phyloP scores from a whole-genome alignment of 2,113 vertebrate species.

The Pyxicephalus adspersus region DNA sequence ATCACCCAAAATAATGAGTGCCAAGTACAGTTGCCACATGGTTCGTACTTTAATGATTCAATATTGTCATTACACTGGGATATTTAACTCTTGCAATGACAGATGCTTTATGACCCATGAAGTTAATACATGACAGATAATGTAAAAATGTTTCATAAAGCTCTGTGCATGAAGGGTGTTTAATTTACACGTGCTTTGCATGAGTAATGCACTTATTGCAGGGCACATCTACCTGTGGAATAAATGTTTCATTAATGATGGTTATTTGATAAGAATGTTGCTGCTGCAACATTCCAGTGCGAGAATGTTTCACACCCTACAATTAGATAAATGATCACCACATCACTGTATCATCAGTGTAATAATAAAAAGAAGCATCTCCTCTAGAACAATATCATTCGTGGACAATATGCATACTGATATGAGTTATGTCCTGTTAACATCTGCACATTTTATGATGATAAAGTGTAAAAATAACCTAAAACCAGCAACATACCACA shows the following conservation, averaged over 20 bases:
- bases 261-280: constrained; percentile 42
- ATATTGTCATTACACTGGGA: no score
- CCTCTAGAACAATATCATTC: no score
- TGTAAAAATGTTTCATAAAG: not conserved
- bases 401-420: no score
- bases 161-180: not conserved
- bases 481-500: no score
- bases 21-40: no score
- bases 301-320: constrained; percentile 43
- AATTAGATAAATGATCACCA: constrained; percentile 29
- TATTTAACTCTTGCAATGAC: not conserved
- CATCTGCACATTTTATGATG: no score
- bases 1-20: no score
- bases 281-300: constrained; percentile 32
- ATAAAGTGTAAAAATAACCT: no score
- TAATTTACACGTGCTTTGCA: constrained; percentile 25
- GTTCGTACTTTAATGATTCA: no score
- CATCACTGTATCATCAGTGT: constrained; percentile 11
- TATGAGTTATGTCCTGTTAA: no score
- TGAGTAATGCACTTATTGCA: constrained; percentile 1
- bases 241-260: not conserved
- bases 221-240: not conserved
- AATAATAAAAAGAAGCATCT: not conserved
- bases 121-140: not conserved
- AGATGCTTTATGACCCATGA: not conserved